Evolutionary conservation across 2,113 vertebrate genomes (phyloP).

Genomic region (Heterochromis multidens): DNA sequence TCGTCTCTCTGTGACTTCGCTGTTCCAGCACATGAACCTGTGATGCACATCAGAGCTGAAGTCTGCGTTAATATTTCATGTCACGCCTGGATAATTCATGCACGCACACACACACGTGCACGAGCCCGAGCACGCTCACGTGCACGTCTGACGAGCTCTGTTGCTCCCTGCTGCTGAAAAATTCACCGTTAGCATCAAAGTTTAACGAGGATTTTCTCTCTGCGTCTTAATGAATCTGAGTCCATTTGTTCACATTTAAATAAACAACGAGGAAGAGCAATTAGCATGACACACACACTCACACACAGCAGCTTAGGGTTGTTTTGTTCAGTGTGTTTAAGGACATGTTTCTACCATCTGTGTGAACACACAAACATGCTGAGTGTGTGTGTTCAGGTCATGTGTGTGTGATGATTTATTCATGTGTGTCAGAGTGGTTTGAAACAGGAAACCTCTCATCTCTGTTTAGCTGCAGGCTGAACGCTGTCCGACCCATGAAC

Average conservation of each 20-base stretch:
- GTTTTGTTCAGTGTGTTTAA: neutral
- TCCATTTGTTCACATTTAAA: constrained; percentile 88
- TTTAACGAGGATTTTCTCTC: constrained; percentile 88
- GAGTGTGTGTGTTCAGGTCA: neutral
- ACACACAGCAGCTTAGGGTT: neutral
- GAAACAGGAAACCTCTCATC: constrained; percentile 60
- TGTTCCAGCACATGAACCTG: constrained; percentile 8
- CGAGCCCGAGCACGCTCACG: neutral
- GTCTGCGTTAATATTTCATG: constrained; percentile 56
- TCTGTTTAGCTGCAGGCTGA: constrained; percentile 53
- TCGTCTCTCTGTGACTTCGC: neutral
- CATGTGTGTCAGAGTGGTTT: constrained; percentile 42
- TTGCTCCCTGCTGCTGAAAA: constrained; percentile 85
- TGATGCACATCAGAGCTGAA: constrained; percentile 53
- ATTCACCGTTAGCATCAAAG: constrained; percentile 92
- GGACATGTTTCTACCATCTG: neutral
- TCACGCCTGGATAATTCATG: constrained; percentile 39
- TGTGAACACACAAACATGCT: neutral
- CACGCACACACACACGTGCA: neutral
- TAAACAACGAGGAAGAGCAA: constrained; percentile 60
- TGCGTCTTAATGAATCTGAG: constrained; percentile 89
- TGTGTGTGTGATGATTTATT: constrained; percentile 18
- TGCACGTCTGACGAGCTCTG: constrained; percentile 28
- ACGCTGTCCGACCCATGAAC: constrained; percentile 35
- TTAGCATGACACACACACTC: constrained; percentile 79